A percentile compares a stretch with the other conserved stretches of the same genome.
These are phyloP conservation scores for Phalanger gymnotis DNA, from an alignment of 2,797 vertebrate genomes.

Conservation along the genomic window DNA sequence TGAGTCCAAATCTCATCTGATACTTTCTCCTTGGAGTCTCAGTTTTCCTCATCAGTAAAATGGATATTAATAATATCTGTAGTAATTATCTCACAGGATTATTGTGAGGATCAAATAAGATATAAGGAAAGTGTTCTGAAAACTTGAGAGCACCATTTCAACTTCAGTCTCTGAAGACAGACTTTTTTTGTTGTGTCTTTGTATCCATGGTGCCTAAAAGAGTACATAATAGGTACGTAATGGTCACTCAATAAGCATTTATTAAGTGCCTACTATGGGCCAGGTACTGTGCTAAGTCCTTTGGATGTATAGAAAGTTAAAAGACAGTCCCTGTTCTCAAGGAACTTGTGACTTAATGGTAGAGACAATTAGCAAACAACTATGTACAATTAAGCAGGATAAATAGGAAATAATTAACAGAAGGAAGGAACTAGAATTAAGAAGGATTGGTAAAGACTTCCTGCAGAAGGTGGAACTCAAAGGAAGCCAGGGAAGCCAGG, in stretches of 20 bases:
- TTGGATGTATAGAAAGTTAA: not conserved
- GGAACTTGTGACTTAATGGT: not conserved
- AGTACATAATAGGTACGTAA: not conserved
- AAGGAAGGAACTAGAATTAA: not conserved
- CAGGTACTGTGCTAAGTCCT: not conserved
- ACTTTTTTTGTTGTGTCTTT: not conserved
- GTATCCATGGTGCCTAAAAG: not conserved
- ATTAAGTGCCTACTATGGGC: not conserved
- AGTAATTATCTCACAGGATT: not conserved
- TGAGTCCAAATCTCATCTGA: not conserved
- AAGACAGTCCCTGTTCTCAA: not conserved
- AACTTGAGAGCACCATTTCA: not conserved
- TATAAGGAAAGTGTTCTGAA: not conserved
- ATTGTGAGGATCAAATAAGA: not conserved
- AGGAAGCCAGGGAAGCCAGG: not conserved
- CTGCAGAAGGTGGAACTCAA: not conserved
- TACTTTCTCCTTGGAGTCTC: not conserved
- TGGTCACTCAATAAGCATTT: not conserved
- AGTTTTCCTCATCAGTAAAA: not conserved
- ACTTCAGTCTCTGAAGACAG: not conserved
- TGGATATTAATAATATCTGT: not conserved
- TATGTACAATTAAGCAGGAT: not conserved
- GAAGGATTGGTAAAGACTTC: not conserved
- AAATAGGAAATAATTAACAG: not conserved
- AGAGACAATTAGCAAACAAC: not conserved